Conservation (phyloP, 2,797 vertebrate species). For the Valencia hispanica region DNA sequence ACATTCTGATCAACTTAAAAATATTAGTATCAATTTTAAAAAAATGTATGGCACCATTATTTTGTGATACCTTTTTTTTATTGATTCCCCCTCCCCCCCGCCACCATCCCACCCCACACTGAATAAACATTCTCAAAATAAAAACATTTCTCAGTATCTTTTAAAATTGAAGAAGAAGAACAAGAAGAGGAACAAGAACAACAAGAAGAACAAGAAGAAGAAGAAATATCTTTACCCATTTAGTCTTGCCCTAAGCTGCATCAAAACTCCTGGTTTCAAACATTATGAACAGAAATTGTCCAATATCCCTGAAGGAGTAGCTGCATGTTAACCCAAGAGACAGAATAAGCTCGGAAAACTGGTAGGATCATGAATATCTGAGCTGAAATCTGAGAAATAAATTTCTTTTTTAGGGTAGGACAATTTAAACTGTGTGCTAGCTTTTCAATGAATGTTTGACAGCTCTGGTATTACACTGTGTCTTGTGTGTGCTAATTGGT, state of each 20-base stretch:
- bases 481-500: conserved; percentile 3
- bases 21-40: no score
- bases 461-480: not conserved
- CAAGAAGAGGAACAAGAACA: no score
- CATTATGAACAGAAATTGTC: not conserved
- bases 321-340: not conserved
- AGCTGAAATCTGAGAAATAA: not conserved
- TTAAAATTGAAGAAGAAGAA: no score
- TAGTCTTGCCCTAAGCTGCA: not conserved
- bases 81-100: no score
- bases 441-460: conserved; percentile 6
- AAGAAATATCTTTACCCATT: no score
- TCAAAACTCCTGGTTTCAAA: not conserved
- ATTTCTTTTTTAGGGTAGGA: not conserved
- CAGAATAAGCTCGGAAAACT: conserved; percentile 1
- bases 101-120: no score
- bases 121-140: no score
- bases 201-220: no score
- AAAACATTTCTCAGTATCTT: no score
- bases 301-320: not conserved
- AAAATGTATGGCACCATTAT: no score
- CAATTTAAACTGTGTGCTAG: not conserved
- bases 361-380: conserved; percentile 12
- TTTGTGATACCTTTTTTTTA: no score
- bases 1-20: no score